Conservation (phyloP, 1,140 invertebrate genomes). For the Leucophenga varia region DNA sequence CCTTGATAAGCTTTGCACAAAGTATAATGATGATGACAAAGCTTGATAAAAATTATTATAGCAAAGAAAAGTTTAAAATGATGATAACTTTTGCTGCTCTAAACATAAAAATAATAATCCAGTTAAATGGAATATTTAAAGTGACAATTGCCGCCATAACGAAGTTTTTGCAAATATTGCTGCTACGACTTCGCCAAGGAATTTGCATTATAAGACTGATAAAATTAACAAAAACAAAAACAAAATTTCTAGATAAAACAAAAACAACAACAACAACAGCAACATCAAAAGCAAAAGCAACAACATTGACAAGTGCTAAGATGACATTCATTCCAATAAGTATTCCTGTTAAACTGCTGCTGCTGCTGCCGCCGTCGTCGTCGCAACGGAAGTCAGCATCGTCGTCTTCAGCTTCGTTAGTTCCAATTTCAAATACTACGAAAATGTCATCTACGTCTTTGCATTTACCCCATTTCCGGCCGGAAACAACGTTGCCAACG, state of each 20-base stretch:
- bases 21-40: too few species aligned
- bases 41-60: too few species aligned
- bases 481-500: conserved; percentile 1
- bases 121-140: too few species aligned
- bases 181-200: conserved; percentile 32
- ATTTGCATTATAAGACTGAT: conserved; percentile 57
- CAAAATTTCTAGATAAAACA: conserved; percentile 48
- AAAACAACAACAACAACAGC: conserved; percentile 18
- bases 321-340: not conserved
- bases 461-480: conserved; percentile 2
- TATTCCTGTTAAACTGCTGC: too few species aligned
- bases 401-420: not conserved
- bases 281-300: conserved; percentile 20
- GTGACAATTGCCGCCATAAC: too few species aligned
- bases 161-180: not conserved
- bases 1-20: too few species aligned
- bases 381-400: conserved; percentile 1
- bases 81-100: too few species aligned
- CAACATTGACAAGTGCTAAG: conserved; percentile 10
- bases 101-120: too few species aligned
- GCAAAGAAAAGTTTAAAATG: too few species aligned
- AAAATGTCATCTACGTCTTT: too few species aligned
- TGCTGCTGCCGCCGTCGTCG: conserved; percentile 1
- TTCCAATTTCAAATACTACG: too few species aligned
- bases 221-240: conserved; percentile 56